Evolutionary conservation across 1,140 invertebrate genomes (phyloP), one percentile per base, ranked within the genome.

Genomic region (Drosophila dunni): DNA sequence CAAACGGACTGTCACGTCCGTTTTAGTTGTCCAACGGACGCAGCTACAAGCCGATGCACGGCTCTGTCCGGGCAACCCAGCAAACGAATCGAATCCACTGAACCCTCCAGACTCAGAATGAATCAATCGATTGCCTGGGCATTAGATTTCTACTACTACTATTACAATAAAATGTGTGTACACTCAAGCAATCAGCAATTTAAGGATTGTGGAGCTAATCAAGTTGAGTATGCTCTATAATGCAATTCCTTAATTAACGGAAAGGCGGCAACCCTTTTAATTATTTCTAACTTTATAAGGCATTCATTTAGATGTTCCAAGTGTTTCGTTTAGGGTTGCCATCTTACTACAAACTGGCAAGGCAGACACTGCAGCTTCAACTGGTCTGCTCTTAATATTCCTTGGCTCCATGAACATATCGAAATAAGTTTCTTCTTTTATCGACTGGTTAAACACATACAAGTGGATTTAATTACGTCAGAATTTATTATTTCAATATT

Each of bases 111-210:
- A 29, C 1, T 0, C 24, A 5, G 24, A 72, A 29, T 61, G 56
- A 73, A 61, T 73, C 71, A 57, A 69, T 74, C 57, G 50, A 74
- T 57, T 44, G 56, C n/a, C 29, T 51, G 38, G 24, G 45, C n/a
- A 60, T 65, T 71, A 42, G 20, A 65, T 65, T 65, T 56, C n/a
- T 17, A 54, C 57, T 68, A 74, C 56, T 69, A 54, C 57, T 68
- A 74, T 50, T 69, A 69, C 57, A 56, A 69, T 74, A 62, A 34
- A 44, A 57, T 69, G 40, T 40, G 33, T 54, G 48, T 54, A 34
- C 50, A 15, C 36, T 45, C n/a, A n/a, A 54, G 62, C 44, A 66
- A 60, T 34, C 45, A 44, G 29, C 63, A 40, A n/a, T 10, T 44
- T 20, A 33, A 63, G 46, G 34, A 51, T 63, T 51, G 46, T 10